These are phyloP conservation scores for Drosophila paramelanica DNA, from an alignment of 2,888 invertebrate genomes.

Conservation along the genomic window DNA sequence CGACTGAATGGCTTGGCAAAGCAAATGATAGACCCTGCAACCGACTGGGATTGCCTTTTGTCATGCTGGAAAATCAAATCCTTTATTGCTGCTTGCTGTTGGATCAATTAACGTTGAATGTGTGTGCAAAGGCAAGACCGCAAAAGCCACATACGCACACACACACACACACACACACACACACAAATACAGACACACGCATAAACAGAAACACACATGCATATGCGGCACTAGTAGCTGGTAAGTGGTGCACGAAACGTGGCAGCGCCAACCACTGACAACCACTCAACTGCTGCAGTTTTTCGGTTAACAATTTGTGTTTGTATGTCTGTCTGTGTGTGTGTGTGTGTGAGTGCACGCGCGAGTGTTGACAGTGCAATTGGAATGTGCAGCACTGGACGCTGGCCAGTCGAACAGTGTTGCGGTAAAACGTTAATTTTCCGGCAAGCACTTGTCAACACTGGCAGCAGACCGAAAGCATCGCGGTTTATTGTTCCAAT, in stretches of 20 bases:
- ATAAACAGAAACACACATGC: constrained; percentile 1
- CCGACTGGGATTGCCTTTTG: constrained; percentile 68
- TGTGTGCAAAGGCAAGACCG: constrained; percentile 76
- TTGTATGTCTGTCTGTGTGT: constrained; percentile 12
- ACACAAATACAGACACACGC: neutral
- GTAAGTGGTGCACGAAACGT: constrained; percentile 40
- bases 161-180: constrained; percentile 9
- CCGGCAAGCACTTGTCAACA: constrained; percentile 77
- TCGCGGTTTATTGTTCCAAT: constrained; percentile 60
- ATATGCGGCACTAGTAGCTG: constrained; percentile 27
- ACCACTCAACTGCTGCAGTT: constrained; percentile 76
- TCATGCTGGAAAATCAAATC: constrained; percentile 78
- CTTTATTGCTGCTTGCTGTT: constrained; percentile 79
- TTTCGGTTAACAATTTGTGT: constrained; percentile 71
- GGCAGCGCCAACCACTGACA: constrained; percentile 67
- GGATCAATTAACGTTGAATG: constrained; percentile 80
- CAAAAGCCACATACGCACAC: constrained; percentile 67
- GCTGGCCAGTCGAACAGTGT: constrained; percentile 61
- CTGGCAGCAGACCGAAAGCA: constrained; percentile 49
- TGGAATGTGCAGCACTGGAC: constrained; percentile 60
- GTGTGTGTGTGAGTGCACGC: constrained; percentile 12
- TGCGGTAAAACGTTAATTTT: constrained; percentile 80
- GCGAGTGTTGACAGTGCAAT: constrained; percentile 76
- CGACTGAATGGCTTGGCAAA: constrained; percentile 46
- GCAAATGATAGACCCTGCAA: constrained; percentile 57